These are phyloP conservation scores for Microplitis deprimator DNA, from an alignment of 2,888 invertebrate species.

Conservation along the genomic window DNA sequence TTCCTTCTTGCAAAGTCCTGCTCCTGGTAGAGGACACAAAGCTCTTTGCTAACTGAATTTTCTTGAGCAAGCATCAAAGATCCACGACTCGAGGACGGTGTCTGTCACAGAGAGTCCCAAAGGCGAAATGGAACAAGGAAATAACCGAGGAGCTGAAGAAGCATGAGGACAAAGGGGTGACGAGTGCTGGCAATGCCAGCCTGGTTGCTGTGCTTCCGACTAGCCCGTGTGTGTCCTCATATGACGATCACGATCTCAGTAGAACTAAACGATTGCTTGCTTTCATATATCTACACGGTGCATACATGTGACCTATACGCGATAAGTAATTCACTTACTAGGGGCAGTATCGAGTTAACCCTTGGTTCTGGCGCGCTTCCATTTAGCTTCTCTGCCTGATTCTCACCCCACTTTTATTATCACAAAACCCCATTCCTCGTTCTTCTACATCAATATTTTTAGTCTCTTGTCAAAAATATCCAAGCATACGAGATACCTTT, in stretches of 20 bases:
- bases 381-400: constrained; percentile 64
- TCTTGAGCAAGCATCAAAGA: constrained; percentile 71
- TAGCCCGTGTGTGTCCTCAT: constrained; percentile 25
- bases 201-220: constrained; percentile 21
- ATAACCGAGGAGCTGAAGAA: constrained; percentile 19
- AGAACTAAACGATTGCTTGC: constrained; percentile 54
- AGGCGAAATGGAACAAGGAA: constrained; percentile 18
- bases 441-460: constrained; percentile 9
- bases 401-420: constrained; percentile 48
- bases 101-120: constrained; percentile 21
- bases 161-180: constrained; percentile 33
- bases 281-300: constrained; percentile 56
- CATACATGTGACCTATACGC: constrained; percentile 66
- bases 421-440: constrained; percentile 29
- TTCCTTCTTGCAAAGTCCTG: constrained; percentile 54
- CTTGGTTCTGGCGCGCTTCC: constrained; percentile 68
- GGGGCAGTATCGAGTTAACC: constrained; percentile 69
- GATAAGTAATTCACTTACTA: constrained; percentile 71
- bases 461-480: not conserved
- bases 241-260: constrained; percentile 34
- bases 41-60: constrained; percentile 70
- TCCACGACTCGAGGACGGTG: constrained; percentile 45
- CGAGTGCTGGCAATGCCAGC: not conserved
- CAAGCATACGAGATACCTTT: not conserved
- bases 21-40: constrained; percentile 65